Conservation (phyloP, 1,140 invertebrate species). For the Drosophila nigromelanica region DNA sequence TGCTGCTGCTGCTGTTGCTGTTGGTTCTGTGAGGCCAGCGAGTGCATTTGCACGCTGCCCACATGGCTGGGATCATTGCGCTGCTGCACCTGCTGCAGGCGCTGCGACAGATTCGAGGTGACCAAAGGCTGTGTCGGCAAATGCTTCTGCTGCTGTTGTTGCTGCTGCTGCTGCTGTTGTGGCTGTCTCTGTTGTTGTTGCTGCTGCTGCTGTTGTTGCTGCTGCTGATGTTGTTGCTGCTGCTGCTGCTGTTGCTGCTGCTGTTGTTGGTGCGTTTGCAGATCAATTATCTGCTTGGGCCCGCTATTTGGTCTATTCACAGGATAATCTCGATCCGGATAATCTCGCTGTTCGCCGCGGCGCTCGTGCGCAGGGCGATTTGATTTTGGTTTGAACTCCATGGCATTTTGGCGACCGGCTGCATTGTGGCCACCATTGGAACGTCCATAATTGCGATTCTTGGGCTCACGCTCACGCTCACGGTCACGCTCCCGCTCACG, state of each 20-base stretch:
- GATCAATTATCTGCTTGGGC: constrained; percentile 52
- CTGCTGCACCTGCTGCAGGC: constrained; percentile 79
- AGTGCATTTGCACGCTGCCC: constrained; percentile 81
- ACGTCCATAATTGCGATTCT: constrained; percentile 58
- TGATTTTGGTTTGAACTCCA: constrained; percentile 65
- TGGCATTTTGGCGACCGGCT: constrained; percentile 56
- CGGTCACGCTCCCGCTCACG: constrained; percentile 47
- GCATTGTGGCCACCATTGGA: constrained; percentile 45
- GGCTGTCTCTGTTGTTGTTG: constrained; percentile 20
- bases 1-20: constrained; percentile 74
- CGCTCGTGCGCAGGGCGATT: constrained; percentile 34
- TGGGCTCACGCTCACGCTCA: constrained; percentile 53
- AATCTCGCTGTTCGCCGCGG: constrained; percentile 56
- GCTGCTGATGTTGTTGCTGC: constrained; percentile 35
- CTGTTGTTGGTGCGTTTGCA: constrained; percentile 21
- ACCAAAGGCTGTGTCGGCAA: constrained; percentile 39
- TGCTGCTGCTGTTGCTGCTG: constrained; percentile 57
- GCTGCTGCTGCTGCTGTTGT: constrained; percentile 44
- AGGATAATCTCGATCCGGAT: constrained; percentile 37
- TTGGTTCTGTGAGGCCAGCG: constrained; percentile 72
- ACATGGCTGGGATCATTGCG: constrained; percentile 83
- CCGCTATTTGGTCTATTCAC: constrained; percentile 49
- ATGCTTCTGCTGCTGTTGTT: constrained; percentile 50
- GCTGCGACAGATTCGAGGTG: constrained; percentile 72
- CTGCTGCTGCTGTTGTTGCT: constrained; percentile 11